Evolutionary conservation across 2,888 invertebrate species (phyloP), one percentile per base, ranked within the genome.

Genomic region (Dioctria linearis): DNA sequence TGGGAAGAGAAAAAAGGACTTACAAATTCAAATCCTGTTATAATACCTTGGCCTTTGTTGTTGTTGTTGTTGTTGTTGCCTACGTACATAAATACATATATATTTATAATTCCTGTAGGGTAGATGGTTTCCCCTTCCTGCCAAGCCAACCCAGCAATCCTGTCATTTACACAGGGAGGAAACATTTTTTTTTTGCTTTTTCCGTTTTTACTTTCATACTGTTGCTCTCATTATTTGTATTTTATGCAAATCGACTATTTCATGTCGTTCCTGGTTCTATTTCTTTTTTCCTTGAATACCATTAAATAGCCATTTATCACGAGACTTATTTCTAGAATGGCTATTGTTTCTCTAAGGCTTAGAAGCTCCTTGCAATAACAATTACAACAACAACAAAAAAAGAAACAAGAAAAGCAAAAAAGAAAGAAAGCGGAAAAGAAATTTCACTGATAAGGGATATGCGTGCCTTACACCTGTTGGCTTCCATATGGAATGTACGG

Each of bases 201-300:
- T 25, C 25, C 25, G 25, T 25, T 25, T 25, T 25, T 25, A 25
- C 25, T 25, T 57, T 57, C 25, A 57, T 57, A 57, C 57, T 57
- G 57, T 57, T 57, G 57, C 57, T 57, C 57, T 57, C 57, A 57
- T 57, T 57, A 57, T 57, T 57, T 57, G 57, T 57, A 57, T 57
- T 57, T 57, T 57, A 57, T 57, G 57, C 57, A 57, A 57, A 57
- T 57, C 25, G n/a, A 13, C 57, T 4, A n/a, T 11, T 57, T 57
- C 57, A 57, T 57, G 25, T 25, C 25, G 57, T 57, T 57, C 57
- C 57, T 57, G 57, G 57, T 57, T 57, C 57, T 57, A 57, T 57
- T 57, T n/a, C 57, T 11, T 25, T 25, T 25, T 25, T 57, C 11
- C 57, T 25, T 57, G 57, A 57, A 57, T 57, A 57, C 57, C 57